Percentiles rank a stretch among this genome's conserved stretches.
These are phyloP conservation scores for Erebia ligea DNA, from an alignment of 2,888 invertebrate species.

Conservation along the genomic window DNA sequence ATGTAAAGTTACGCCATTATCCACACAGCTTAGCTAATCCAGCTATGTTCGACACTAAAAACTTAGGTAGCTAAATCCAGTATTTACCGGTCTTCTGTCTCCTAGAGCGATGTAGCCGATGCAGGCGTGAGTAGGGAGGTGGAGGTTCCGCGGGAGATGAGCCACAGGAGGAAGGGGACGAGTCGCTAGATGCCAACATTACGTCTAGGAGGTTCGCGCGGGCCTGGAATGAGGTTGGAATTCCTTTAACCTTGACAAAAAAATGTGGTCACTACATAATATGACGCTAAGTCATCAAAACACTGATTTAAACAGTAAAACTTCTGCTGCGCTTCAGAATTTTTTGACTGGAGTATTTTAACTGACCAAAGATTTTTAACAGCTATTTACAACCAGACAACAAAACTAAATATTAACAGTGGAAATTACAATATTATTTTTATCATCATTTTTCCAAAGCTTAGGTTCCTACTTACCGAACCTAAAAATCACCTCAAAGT, in stretches of 20 bases:
- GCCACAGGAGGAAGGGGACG: slow-evolving; percentile 86
- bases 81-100: slow-evolving; percentile 89
- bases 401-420: background rate
- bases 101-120: slow-evolving; percentile 88
- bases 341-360: too few relatives aligned
- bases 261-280: background rate
- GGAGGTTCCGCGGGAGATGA: slow-evolving; percentile 81
- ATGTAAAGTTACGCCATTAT: slow-evolving; percentile 18
- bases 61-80: slow-evolving; percentile 26
- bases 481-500: too few relatives aligned
- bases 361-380: too few relatives aligned
- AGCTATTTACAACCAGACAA: too few relatives aligned
- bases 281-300: background rate
- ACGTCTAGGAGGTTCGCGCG: slow-evolving; percentile 90
- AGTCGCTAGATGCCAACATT: slow-evolving; percentile 90
- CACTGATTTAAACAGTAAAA: too few relatives aligned
- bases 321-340: too few relatives aligned
- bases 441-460: too few relatives aligned
- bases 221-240: slow-evolving; percentile 77
- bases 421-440: background rate
- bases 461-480: too few relatives aligned
- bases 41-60: slow-evolving; percentile 28
- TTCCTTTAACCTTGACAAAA: too few relatives aligned
- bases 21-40: slow-evolving; percentile 20
- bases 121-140: slow-evolving; percentile 85